Percentiles rank a stretch among this genome's conserved stretches.
phyloP scores from a whole-genome alignment of 1,140 invertebrate species.

The Formica selysi region DNA sequence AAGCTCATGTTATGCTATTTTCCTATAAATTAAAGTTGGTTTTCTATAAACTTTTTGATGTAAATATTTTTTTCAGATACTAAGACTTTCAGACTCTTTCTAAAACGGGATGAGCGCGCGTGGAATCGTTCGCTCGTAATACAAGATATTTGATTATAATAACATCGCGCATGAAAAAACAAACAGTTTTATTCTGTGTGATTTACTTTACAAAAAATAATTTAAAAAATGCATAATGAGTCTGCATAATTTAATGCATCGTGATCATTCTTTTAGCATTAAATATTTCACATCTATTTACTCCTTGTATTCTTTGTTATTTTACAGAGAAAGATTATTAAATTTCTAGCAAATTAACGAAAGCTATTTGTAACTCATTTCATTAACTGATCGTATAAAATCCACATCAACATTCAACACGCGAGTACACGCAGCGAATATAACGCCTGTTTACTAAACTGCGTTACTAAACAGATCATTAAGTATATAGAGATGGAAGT shows the following conservation, averaged over 20 bases:
- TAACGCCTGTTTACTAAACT: slow-evolving; percentile 43
- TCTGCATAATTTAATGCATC: slow-evolving; percentile 26
- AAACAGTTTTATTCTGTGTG: background rate
- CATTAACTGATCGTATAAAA: slow-evolving; percentile 49
- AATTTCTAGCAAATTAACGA: slow-evolving; percentile 52
- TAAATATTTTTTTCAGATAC: background rate
- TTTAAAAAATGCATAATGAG: background rate
- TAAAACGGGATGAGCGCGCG: background rate
- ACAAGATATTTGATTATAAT: background rate
- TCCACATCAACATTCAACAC: background rate
- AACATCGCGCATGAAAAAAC: too few species aligned
- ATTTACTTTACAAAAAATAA: slow-evolving; percentile 14
- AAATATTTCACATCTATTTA: slow-evolving; percentile 1
- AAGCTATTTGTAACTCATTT: slow-evolving; percentile 56
- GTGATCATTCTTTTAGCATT: background rate
- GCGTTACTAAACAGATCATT: slow-evolving; percentile 47
- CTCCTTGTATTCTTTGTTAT: background rate
- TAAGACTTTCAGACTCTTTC: background rate
- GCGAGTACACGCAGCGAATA: slow-evolving; percentile 9
- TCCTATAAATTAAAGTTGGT: background rate
- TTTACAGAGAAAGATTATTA: slow-evolving; percentile 22
- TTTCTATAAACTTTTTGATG: background rate
- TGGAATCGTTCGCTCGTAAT: background rate
- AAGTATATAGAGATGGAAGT: background rate
- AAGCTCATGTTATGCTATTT: background rate